Evolutionary conservation across 2,888 invertebrate genomes (phyloP), one percentile per base, ranked within the genome.

Genomic region (Oxyteleia sp.): DNA sequence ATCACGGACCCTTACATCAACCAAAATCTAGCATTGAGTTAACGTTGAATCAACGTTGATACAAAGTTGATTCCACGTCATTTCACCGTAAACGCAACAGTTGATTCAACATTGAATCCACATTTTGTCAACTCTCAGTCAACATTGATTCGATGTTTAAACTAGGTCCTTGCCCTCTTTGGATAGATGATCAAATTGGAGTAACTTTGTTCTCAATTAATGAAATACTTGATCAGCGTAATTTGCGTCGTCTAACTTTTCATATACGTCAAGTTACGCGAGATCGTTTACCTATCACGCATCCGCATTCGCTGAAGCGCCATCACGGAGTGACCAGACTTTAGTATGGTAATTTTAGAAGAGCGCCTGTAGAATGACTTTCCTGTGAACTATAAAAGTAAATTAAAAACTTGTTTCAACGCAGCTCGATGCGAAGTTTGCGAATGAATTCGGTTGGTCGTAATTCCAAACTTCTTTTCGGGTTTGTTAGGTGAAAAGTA

Each of bases 301-400:
- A 69, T 63, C 61, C 45, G 26, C 55, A 38, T 64, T 4, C 26
- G 61, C 55, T 61, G 38, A 45, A 79, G 47, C 16, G 20, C 47
- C 41, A 53, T 55, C 57, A 57, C 47, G 13, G 13, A 64, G 57
- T 71, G 79, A 64, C 71, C 78, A 64, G 10, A 71, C 49, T 71
- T 79, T 64, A 57, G 49, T 57, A 71, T 79, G 71, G 23, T 79
- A 79, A 71, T 79, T 79, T 64, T 53, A 57, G 64, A 63, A 71
- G 49, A 71, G 32, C 16, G 8, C 23, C n/a, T 13, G 71, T 64
- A 47, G 51, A 78, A 71, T 38, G 64, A 57, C 63, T 57, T 43
- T 29, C 47, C 26, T n/a, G 13, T 15, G 13, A 71, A 71, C 71
- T 71, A 41, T 64, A 71, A 55, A 79, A 57, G 64, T 71, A 49